Percentiles rank a stretch among this genome's conserved stretches.
phyloP scores from a whole-genome alignment of 2,113 vertebrate genomes.

The Lynx canadensis region DNA sequence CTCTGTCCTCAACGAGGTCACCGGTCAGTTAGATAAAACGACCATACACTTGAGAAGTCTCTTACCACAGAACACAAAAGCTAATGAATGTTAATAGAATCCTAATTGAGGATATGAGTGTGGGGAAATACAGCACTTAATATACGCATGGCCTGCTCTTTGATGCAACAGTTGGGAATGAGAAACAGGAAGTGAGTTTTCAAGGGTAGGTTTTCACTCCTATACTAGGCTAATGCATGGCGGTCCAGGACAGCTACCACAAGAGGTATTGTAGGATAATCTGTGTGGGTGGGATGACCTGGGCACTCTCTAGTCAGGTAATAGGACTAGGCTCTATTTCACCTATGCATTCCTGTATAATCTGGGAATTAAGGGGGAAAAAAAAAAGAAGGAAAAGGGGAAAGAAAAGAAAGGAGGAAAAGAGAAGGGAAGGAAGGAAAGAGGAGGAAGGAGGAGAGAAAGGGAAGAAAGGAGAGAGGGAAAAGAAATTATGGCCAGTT shows the following conservation, averaged over 20 bases:
- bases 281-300: too few relatives aligned
- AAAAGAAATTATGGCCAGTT: background rate
- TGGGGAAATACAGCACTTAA: background rate
- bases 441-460: accelerated
- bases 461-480: background rate
- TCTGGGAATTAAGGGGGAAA: background rate
- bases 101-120: background rate
- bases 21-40: background rate
- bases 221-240: background rate
- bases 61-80: background rate
- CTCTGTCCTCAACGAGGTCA: background rate
- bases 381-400: background rate
- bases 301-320: background rate
- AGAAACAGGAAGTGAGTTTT: background rate
- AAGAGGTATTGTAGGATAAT: background rate
- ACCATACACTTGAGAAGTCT: background rate
- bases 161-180: background rate
- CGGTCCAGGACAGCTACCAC: background rate
- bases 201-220: background rate
- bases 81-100: background rate
- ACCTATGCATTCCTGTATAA: background rate
- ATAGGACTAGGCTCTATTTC: background rate
- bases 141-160: background rate
- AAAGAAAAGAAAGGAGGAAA: background rate
- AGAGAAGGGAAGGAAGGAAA: background rate